These are phyloP conservation scores for Notoglanidium macrostoma DNA, from an alignment of 2,797 vertebrate genomes.

Conservation along the genomic window DNA sequence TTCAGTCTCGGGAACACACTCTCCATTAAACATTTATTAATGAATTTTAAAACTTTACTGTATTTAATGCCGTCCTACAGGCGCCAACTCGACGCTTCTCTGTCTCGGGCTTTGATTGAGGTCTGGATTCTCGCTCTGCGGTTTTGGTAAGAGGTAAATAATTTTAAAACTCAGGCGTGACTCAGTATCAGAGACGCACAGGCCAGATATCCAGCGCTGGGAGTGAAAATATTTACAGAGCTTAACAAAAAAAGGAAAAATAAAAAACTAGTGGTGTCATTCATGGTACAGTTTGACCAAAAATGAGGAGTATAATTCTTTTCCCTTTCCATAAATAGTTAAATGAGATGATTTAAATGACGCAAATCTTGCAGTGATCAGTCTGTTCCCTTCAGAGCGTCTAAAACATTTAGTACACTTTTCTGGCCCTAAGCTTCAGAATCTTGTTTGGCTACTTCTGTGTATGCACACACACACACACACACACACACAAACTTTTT, in stretches of 20 bases:
- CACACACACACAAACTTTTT: not conserved
- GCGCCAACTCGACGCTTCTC: not conserved
- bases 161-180: constrained; percentile 36
- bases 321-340: not conserved
- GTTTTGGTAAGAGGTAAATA: not conserved
- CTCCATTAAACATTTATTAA: not conserved
- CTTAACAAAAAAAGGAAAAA: not conserved
- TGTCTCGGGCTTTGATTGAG: not conserved
- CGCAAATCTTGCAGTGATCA: not conserved
- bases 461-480: not conserved
- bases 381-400: not conserved
- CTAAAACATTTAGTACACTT: not conserved
- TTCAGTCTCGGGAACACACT: not conserved
- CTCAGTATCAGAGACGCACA: constrained; percentile 3
- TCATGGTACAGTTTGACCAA: not conserved
- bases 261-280: not conserved
- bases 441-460: not conserved
- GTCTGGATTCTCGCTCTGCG: not conserved
- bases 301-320: not conserved
- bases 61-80: not conserved
- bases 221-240: not conserved
- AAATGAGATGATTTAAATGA: not conserved
- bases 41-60: not conserved
- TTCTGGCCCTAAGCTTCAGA: not conserved
- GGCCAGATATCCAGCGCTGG: constrained; percentile 31